phyloP scores from a whole-genome alignment of 2,797 vertebrate species.

The Clarias laeviceps region DNA sequence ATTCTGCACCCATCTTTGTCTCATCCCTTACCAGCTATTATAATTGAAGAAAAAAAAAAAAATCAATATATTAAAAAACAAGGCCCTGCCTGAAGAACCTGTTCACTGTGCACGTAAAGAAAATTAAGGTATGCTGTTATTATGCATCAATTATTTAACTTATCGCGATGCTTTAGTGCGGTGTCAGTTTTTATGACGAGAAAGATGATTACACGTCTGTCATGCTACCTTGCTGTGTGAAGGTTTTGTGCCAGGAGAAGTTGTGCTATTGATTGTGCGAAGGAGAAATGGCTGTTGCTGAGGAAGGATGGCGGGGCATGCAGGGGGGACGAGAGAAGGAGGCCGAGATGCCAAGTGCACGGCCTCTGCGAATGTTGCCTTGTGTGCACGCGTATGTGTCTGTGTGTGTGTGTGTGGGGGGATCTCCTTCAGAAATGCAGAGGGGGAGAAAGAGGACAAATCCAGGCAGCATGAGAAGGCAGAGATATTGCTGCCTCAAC shows the following conservation, averaged over 20 bases:
- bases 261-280: slow-evolving; percentile 48
- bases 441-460: slow-evolving; percentile 37
- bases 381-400: slow-evolving; percentile 25
- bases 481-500: slow-evolving; percentile 45
- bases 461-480: slow-evolving; percentile 43
- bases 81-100: slow-evolving; percentile 78
- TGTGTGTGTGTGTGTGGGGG: slow-evolving; percentile 39
- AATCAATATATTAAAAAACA: slow-evolving; percentile 69
- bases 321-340: slow-evolving; percentile 63
- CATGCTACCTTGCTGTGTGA: slow-evolving; percentile 58
- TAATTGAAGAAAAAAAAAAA: slow-evolving; percentile 63
- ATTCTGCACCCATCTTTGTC: slow-evolving; percentile 91
- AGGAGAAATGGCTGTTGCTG: slow-evolving; percentile 56
- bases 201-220: slow-evolving; percentile 57
- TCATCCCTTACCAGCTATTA: slow-evolving; percentile 80
- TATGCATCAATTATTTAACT: slow-evolving; percentile 69
- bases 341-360: slow-evolving; percentile 69
- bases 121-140: slow-evolving; percentile 82
- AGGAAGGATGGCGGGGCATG: slow-evolving; percentile 60
- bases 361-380: slow-evolving; percentile 64
- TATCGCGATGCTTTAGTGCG: slow-evolving; percentile 68
- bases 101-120: slow-evolving; percentile 77
- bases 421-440: slow-evolving; percentile 52
- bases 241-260: slow-evolving; percentile 65
- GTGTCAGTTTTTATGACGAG: slow-evolving; percentile 63